phyloP scores from a whole-genome alignment of 2,888 invertebrate species.

The Drosophila parthenogenetica region DNA sequence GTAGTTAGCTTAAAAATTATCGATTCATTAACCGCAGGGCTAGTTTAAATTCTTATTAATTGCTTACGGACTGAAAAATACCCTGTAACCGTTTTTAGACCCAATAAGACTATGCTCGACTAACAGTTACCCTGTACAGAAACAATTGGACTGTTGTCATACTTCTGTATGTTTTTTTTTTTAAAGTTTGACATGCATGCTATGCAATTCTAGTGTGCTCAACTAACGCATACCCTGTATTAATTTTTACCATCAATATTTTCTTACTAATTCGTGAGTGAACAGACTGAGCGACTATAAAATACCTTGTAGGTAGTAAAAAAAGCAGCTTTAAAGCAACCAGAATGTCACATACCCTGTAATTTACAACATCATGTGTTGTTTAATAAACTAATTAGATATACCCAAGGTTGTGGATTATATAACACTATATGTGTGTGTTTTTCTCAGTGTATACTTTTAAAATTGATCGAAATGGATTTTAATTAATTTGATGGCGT shows the following conservation, averaged over 20 bases:
- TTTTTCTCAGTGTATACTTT: neutral
- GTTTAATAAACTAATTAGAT: no score
- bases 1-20: no score
- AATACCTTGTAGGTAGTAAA: neutral
- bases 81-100: neutral
- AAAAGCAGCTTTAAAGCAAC: neutral
- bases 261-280: no score
- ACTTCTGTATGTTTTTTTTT: no score
- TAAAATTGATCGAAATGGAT: conserved; percentile 19
- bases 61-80: neutral
- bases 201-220: no score
- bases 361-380: no score
- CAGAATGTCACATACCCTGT: neutral
- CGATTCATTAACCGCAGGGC: no score
- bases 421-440: no score
- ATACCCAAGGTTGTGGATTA: neutral
- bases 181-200: no score
- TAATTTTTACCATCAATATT: neutral
- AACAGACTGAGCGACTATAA: neutral
- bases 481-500: conserved; percentile 44
- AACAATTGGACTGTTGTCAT: no score
- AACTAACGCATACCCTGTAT: neutral
- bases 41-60: no score
- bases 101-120: neutral
- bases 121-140: neutral